Conservation (phyloP, 2,888 invertebrate species). For the Bruchidius siliquastri region DNA sequence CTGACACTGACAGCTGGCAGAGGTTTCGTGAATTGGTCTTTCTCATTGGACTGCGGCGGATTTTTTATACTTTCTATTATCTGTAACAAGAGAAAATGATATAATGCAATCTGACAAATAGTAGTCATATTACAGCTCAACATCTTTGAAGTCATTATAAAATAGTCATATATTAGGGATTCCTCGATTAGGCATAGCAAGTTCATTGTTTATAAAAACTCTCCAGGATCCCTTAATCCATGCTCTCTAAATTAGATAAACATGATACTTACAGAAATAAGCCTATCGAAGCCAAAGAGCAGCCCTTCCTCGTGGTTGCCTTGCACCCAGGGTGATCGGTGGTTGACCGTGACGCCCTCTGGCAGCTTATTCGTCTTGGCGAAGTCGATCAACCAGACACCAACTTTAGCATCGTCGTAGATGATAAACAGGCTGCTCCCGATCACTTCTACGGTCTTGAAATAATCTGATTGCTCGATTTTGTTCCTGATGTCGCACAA, state of each 20-base stretch:
- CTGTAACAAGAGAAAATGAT: constrained; percentile 27
- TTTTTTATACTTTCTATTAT: constrained; percentile 31
- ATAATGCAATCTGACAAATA: constrained; percentile 4
- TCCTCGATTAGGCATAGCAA: too few species aligned
- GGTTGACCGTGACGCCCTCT: constrained; percentile 64
- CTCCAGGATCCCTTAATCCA: too few species aligned
- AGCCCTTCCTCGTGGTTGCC: constrained; percentile 98
- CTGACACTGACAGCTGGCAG: constrained; percentile 39
- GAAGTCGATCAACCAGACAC: constrained; percentile 96
- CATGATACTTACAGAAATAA: constrained; percentile 63
- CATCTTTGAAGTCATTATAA: too few species aligned
- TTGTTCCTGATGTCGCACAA: constrained; percentile 71
- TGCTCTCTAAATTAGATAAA: too few species aligned
- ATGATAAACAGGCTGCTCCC: constrained; percentile 93
- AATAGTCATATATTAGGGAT: too few species aligned
- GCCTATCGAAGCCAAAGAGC: constrained; percentile 84
- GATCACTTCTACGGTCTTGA: constrained; percentile 85
- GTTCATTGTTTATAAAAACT: too few species aligned
- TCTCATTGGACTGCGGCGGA: constrained; percentile 20
- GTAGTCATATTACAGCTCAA: too few species aligned
- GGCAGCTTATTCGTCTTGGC: constrained; percentile 84
- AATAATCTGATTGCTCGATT: constrained; percentile 80
- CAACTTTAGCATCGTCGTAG: constrained; percentile 81
- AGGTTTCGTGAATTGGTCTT: constrained; percentile 29
- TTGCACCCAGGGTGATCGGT: constrained; percentile 77